A percentile compares a stretch with the other conserved stretches of the same genome.
These are phyloP conservation scores for Drosophila nigromelanica DNA, from an alignment of 1,140 invertebrate genomes.

Conservation along the genomic window DNA sequence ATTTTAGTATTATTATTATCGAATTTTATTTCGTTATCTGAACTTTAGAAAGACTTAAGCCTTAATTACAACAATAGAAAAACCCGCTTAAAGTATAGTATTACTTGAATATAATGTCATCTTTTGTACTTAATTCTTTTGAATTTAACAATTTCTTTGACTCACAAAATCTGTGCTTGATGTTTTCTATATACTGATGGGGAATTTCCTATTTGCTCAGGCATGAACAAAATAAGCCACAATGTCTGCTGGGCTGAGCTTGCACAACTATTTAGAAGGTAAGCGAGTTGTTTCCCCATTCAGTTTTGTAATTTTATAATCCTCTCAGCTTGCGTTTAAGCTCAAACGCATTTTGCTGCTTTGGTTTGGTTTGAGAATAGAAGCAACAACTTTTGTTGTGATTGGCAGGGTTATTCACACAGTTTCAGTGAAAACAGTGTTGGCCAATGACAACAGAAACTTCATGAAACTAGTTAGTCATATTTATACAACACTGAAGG, in stretches of 20 bases:
- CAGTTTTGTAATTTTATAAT: conserved; percentile 1
- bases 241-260: neutral
- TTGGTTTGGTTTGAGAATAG: neutral
- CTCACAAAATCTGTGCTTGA: no score
- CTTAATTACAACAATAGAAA: no score
- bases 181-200: neutral
- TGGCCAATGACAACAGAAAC: neutral
- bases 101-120: no score
- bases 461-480: neutral
- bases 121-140: no score
- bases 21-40: no score
- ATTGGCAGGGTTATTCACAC: neutral
- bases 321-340: conserved; percentile 1
- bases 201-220: conserved; percentile 19
- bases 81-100: no score
- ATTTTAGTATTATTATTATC: no score
- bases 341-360: neutral
- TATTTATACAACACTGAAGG: neutral
- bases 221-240: conserved; percentile 6
- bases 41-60: no score
- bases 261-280: neutral
- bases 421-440: neutral
- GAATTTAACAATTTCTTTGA: no score
- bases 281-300: neutral
- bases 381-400: neutral